These are phyloP conservation scores for Poeciliopsis paucimaculata DNA, from an alignment of 2,797 vertebrate genomes.

Conservation along the genomic window DNA sequence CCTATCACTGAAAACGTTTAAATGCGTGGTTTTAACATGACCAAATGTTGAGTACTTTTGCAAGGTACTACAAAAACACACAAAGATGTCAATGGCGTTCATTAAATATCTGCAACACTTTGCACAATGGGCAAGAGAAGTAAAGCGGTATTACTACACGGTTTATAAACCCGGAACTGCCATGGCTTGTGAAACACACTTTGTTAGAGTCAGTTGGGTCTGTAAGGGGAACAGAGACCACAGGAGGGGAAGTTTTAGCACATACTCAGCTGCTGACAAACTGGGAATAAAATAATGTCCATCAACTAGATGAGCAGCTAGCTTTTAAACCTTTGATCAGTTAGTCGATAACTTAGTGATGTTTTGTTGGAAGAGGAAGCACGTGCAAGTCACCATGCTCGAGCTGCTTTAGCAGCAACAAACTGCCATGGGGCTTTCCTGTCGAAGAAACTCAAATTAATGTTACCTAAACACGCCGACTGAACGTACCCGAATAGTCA, in stretches of 20 bases:
- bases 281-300: neutral
- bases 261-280: neutral
- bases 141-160: neutral
- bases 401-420: conserved; percentile 5
- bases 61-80: neutral
- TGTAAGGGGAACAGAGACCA: neutral
- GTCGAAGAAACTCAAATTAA: neutral
- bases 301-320: neutral
- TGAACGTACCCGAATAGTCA: conserved; percentile 24
- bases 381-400: conserved; percentile 47
- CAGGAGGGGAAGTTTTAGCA: neutral
- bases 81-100: neutral
- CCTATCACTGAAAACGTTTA: neutral
- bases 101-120: neutral
- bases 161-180: neutral
- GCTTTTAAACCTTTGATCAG: neutral
- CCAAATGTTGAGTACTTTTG: neutral
- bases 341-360: neutral
- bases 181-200: neutral
- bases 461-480: accelerated
- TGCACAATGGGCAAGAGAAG: neutral
- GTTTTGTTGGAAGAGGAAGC: conserved; percentile 23
- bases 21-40: neutral
- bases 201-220: neutral
- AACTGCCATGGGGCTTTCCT: accelerated